These are phyloP conservation scores for Brenthis hecate DNA, from an alignment of 2,888 invertebrate species.

Conservation along the genomic window DNA sequence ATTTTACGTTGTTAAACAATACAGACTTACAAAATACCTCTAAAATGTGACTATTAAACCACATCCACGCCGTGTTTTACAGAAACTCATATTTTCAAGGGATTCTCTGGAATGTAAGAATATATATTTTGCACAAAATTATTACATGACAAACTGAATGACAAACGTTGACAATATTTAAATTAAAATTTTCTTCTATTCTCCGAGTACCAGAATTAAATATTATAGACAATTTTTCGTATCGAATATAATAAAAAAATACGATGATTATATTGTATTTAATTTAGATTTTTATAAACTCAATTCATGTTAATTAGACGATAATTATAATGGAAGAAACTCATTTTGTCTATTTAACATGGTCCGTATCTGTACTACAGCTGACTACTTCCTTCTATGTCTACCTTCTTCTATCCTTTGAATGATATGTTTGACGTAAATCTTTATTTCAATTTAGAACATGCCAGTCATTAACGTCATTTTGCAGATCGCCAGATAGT, in stretches of 20 bases:
- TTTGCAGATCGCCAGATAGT: constrained; percentile 55
- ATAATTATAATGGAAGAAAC: too few relatives aligned
- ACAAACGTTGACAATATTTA: constrained; percentile 22
- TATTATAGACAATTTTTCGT: neutral
- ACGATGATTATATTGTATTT: neutral
- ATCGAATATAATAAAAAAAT: too few relatives aligned
- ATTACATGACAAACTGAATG: constrained; percentile 20
- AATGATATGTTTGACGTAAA: constrained; percentile 2
- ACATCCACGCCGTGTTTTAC: constrained; percentile 2
- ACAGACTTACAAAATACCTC: neutral
- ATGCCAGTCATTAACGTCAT: constrained; percentile 45
- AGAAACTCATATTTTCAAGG: constrained; percentile 27
- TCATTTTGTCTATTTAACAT: too few relatives aligned
- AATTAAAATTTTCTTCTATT: constrained; percentile 24
- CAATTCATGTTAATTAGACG: neutral
- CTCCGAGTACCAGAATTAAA: constrained; percentile 21
- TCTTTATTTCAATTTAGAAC: constrained; percentile 46
- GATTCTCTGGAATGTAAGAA: constrained; percentile 19
- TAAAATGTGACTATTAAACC: constrained; percentile 3
- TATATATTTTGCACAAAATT: constrained; percentile 30
- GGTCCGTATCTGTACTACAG: too few relatives aligned
- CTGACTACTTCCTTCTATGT: neutral
- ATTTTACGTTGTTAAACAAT: neutral
- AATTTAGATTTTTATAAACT: neutral
- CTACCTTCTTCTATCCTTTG: neutral